These are phyloP conservation scores for Drosophila hawaiiensis DNA, from an alignment of 2,888 invertebrate species.

Conservation along the genomic window DNA sequence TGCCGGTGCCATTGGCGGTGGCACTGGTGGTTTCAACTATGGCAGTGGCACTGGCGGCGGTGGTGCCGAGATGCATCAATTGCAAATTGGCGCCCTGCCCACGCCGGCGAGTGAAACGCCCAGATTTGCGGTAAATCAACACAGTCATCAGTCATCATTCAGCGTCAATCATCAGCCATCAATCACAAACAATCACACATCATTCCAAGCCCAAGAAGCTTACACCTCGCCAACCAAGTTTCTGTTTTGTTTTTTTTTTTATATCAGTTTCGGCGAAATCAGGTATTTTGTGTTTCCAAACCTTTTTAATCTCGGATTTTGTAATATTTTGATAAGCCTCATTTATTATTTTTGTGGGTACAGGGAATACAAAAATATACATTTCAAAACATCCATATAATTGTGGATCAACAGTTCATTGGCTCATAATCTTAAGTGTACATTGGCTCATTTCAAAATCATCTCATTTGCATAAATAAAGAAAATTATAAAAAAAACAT, in stretches of 20 bases:
- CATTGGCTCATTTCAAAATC: conserved; percentile 52
- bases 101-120: conserved; percentile 86
- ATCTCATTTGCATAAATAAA: conserved; percentile 44
- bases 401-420: conserved; percentile 15
- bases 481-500: conserved; percentile 23
- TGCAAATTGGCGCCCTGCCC: conserved; percentile 85
- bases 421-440: conserved; percentile 39
- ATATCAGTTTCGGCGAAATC: background rate
- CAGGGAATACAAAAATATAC: conserved; percentile 1
- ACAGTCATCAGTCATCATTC: conserved; percentile 38
- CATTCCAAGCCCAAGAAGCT: background rate
- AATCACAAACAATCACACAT: conserved; percentile 19
- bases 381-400: background rate
- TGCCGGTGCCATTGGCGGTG: conserved; percentile 36
- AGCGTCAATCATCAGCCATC: conserved; percentile 26
- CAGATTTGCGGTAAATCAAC: conserved; percentile 85
- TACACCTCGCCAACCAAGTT: background rate
- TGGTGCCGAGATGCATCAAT: conserved; percentile 83
- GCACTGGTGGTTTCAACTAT: conserved; percentile 48
- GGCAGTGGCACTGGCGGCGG: conserved; percentile 63
- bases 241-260: background rate
- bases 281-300: background rate
- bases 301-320: background rate
- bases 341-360: background rate
- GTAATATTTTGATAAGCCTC: background rate